phyloP scores from a whole-genome alignment of 2,888 invertebrate species.

The Ephialtes manifestator region DNA sequence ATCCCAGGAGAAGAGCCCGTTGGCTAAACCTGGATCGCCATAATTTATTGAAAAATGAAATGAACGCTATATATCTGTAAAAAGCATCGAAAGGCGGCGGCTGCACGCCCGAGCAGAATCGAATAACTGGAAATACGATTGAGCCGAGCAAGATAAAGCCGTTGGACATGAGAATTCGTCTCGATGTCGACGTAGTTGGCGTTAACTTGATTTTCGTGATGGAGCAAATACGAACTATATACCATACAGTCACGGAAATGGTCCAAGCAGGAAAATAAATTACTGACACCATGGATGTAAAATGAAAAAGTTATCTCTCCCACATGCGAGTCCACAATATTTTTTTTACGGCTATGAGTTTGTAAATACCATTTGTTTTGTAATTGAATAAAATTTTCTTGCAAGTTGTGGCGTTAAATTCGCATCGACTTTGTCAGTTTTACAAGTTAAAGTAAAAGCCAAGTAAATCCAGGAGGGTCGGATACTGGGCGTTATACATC shows the following conservation, averaged over 20 bases:
- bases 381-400: conserved; percentile 4
- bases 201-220: conserved; percentile 56
- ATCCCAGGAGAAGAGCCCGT: conserved; percentile 42
- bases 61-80: conserved; percentile 48
- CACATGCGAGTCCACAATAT: conserved; percentile 4
- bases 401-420: conserved; percentile 1
- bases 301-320: conserved; percentile 13
- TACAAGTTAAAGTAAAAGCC: conserved; percentile 24
- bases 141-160: conserved; percentile 52
- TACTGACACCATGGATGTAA: neutral
- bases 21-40: conserved; percentile 31
- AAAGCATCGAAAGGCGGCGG: conserved; percentile 24
- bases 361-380: neutral
- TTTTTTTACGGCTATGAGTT: neutral
- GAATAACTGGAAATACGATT: conserved; percentile 68
- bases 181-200: conserved; percentile 17
- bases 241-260: conserved; percentile 37
- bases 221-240: conserved; percentile 41
- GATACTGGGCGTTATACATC: conserved; percentile 12
- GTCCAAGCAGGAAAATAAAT: conserved; percentile 30
- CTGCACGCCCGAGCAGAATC: conserved; percentile 49
- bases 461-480: neutral
- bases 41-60: conserved; percentile 63
- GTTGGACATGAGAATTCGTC: conserved; percentile 40
- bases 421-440: conserved; percentile 10